Conservation (phyloP, 2,113 vertebrate genomes). For the Murina feae region DNA sequence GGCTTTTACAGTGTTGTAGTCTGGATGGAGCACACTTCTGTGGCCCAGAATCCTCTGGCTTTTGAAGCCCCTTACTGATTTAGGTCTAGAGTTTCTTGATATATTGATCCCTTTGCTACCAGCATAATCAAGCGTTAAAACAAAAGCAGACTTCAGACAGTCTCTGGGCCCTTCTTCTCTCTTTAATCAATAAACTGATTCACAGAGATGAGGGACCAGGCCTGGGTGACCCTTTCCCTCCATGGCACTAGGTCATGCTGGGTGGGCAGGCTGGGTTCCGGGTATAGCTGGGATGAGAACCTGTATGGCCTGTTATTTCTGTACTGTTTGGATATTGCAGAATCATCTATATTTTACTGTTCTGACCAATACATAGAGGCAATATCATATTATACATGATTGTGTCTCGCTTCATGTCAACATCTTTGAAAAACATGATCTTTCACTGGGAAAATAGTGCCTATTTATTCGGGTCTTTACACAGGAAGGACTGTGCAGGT, state of each 20-base stretch:
- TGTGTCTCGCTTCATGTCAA: not conserved
- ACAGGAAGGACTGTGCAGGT: not conserved
- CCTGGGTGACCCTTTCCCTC: not conserved
- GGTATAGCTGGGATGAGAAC: not conserved
- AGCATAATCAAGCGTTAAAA: conserved; percentile 8
- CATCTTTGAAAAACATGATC: not conserved
- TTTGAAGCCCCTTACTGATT: not conserved
- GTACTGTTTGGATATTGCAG: not conserved
- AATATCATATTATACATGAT: not conserved
- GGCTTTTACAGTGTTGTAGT: not conserved
- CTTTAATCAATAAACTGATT: not conserved
- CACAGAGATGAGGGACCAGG: not conserved
- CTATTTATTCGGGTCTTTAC: conserved; percentile 1
- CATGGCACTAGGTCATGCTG: too few species aligned
- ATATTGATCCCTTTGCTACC: not conserved
- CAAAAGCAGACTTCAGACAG: not conserved
- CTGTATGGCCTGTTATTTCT: not conserved
- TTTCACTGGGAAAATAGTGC: not conserved
- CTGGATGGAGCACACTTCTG: not conserved
- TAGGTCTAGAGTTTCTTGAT: not conserved
- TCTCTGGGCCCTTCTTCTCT: not conserved
- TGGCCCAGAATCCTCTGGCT: not conserved
- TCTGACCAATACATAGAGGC: not conserved
- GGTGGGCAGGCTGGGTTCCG: not conserved
- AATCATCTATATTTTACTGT: not conserved